Evolutionary conservation across 1,140 invertebrate genomes (phyloP).

Genomic region (Drosophila kikkawai): DNA sequence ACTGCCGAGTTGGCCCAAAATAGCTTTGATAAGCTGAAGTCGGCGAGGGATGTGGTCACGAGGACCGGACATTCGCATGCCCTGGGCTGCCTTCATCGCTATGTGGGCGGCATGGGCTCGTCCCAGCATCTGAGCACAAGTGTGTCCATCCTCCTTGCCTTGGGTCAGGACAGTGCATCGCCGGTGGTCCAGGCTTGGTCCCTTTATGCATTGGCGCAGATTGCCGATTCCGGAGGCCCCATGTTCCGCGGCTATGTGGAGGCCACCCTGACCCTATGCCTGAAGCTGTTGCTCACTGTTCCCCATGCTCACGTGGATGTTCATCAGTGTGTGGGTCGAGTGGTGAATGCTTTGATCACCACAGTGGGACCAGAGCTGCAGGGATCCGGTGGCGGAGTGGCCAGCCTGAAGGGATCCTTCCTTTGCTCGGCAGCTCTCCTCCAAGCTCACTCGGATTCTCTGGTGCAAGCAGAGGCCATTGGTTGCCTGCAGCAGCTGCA

Average conservation of each 20-base stretch:
- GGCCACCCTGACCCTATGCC: slow-evolving; percentile 93
- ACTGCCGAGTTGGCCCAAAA: slow-evolving; percentile 96
- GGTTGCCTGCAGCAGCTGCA: slow-evolving; percentile 98
- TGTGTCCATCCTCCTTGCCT: slow-evolving; percentile 96
- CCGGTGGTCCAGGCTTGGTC: slow-evolving; percentile 94
- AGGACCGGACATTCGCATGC: slow-evolving; percentile 97
- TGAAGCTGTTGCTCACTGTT: slow-evolving; percentile 95
- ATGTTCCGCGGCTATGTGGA: slow-evolving; percentile 99
- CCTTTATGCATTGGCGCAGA: slow-evolving; percentile 96
- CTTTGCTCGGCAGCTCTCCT: slow-evolving; percentile 96
- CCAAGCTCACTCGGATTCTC: slow-evolving; percentile 94
- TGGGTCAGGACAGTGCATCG: slow-evolving; percentile 94
- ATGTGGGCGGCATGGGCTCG: slow-evolving; percentile 95
- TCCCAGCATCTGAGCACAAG: slow-evolving; percentile 96
- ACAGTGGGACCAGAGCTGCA: slow-evolving; percentile 99
- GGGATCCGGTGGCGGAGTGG: slow-evolving; percentile 89
- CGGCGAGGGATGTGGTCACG: slow-evolving; percentile 94
- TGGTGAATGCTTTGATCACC: slow-evolving; percentile 97
- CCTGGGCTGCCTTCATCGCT: slow-evolving; percentile 95
- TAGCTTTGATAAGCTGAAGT: slow-evolving; percentile 95
- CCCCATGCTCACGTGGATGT: slow-evolving; percentile 96
- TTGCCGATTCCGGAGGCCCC: slow-evolving; percentile 98
- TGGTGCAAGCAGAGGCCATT: slow-evolving; percentile 98
- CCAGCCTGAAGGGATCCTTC: slow-evolving; percentile 91
- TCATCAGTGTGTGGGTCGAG: slow-evolving; percentile 97